phyloP scores from a whole-genome alignment of 2,797 vertebrate species.

The Xerus rutilus region DNA sequence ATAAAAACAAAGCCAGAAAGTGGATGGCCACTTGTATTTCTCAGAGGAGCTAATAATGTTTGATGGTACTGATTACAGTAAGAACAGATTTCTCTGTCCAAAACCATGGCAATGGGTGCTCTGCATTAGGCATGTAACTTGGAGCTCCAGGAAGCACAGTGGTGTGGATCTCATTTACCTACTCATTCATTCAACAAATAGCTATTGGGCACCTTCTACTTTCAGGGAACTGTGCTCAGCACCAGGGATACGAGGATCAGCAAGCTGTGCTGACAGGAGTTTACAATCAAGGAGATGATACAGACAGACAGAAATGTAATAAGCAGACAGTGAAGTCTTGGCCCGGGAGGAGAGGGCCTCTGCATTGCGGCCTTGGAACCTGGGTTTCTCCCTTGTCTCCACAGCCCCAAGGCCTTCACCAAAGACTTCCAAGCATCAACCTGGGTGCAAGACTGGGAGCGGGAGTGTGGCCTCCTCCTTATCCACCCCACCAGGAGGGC shows the following conservation, averaged over 20 bases:
- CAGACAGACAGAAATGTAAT: background rate
- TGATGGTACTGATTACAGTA: background rate
- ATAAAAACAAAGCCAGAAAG: constrained; percentile 35
- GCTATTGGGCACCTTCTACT: background rate
- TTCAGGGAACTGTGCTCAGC: background rate
- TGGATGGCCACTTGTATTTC: background rate
- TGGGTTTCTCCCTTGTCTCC: background rate
- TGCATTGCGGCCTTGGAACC: no score
- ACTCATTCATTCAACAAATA: background rate
- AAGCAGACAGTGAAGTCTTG: background rate
- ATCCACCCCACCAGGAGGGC: constrained; percentile 92
- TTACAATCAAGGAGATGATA: background rate
- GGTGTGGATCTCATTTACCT: background rate
- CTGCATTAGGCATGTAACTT: background rate
- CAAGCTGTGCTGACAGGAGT: background rate
- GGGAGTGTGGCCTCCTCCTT: constrained; percentile 96
- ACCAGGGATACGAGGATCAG: background rate
- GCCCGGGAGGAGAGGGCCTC: no score
- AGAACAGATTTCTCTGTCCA: background rate
- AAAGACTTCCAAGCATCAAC: constrained; percentile 99
- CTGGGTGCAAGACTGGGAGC: constrained; percentile 97
- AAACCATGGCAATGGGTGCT: background rate
- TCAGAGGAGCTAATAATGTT: background rate
- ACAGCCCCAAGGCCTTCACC: constrained; percentile 54
- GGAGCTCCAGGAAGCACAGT: background rate